Conservation (phyloP, 2,797 vertebrate species). For the Moxostoma hubbsi region DNA sequence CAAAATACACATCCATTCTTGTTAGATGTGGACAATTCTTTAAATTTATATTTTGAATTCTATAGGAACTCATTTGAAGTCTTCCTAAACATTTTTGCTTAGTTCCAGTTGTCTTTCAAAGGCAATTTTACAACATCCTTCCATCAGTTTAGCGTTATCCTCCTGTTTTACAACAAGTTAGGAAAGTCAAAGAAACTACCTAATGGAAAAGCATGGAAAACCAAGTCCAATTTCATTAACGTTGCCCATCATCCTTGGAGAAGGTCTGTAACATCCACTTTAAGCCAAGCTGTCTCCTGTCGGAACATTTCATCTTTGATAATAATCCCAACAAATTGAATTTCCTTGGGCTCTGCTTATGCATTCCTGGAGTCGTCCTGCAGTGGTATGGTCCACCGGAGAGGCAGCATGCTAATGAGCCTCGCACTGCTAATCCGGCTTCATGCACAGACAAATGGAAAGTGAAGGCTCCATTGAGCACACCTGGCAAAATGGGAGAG, state of each 20-base stretch:
- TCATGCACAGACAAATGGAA: conserved; percentile 58
- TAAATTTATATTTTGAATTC: neutral
- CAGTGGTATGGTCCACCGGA: conserved; percentile 46
- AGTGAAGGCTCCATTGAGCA: conserved; percentile 60
- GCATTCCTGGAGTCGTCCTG: conserved; percentile 52
- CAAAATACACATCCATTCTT: neutral
- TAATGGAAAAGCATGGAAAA: conserved; percentile 45
- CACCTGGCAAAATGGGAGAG: conserved; percentile 52
- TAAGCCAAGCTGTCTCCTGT: conserved; percentile 51
- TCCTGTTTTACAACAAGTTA: conserved; percentile 42
- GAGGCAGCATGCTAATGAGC: conserved; percentile 50
- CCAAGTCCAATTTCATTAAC: conserved; percentile 38
- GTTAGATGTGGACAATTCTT: neutral
- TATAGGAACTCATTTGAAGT: neutral
- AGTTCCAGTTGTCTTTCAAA: neutral
- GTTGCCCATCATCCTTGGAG: conserved; percentile 29
- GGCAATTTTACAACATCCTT: neutral
- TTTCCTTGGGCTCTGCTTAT: conserved; percentile 56
- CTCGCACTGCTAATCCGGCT: conserved; percentile 22
- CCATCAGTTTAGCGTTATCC: conserved; percentile 18
- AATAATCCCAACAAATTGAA: conserved; percentile 66
- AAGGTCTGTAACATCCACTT: conserved; percentile 44
- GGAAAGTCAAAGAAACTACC: conserved; percentile 22
- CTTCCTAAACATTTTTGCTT: neutral
- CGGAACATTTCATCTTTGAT: conserved; percentile 60